Evolutionary conservation across 2,888 invertebrate genomes (phyloP).

Genomic region (Cephalotes varians): DNA sequence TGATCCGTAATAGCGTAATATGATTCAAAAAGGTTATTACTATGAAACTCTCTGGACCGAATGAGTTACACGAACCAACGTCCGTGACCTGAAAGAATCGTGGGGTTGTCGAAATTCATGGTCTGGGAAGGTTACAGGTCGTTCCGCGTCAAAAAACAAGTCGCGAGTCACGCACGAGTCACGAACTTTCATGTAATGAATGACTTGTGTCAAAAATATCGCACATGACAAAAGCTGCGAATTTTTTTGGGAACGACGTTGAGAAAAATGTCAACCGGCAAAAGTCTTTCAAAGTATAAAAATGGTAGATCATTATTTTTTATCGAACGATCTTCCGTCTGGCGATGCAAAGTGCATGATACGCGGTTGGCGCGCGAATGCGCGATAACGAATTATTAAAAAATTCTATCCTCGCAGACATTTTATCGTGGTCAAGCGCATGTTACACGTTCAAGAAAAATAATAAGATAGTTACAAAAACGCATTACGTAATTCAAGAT

Average conservation of each 20-base stretch:
- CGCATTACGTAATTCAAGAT: neutral
- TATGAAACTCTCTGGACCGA: neutral
- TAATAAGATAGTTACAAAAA: neutral
- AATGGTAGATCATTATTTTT: neutral
- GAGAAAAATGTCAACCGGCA: neutral
- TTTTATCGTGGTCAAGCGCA: neutral
- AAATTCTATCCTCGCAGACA: neutral
- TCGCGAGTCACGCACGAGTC: too few species aligned
- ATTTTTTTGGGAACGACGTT: neutral
- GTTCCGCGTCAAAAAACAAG: constrained; percentile 22
- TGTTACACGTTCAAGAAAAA: neutral
- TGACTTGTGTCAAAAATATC: neutral
- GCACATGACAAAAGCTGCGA: neutral
- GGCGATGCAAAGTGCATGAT: neutral
- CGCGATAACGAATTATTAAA: neutral
- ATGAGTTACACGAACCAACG: constrained; percentile 10
- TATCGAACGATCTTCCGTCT: neutral
- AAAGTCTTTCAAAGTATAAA: constrained; percentile 14
- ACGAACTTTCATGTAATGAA: too few species aligned
- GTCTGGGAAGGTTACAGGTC: constrained; percentile 12
- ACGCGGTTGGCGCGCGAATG: neutral
- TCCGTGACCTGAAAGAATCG: constrained; percentile 16
- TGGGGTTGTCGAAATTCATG: neutral
- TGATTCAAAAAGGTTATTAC: constrained; percentile 41
- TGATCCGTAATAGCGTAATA: constrained; percentile 35